Evolutionary conservation across 2,113 vertebrate species (phyloP), one percentile per base, ranked within the genome.

Genomic region (Lathamus discolor): DNA sequence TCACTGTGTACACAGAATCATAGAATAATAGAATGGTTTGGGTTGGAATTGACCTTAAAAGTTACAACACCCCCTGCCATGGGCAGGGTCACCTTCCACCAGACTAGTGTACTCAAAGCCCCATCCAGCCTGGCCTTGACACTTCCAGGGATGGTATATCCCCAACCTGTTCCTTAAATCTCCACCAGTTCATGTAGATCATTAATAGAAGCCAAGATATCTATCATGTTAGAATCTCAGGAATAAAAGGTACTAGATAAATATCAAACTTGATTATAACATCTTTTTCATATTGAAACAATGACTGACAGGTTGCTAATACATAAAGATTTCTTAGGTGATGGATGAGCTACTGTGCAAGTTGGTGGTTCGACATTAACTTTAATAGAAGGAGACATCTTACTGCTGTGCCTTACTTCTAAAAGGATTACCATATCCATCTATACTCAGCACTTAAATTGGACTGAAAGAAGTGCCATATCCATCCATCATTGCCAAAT

Each of bases 401-500:
- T 88, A 70, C n/a, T 74, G 69, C 93, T 69, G 28, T 37, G 37
- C 54, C 69, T 96, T 63, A 77, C 72, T 97, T 95, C 94, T 90
- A 89, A 97, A 96, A 95, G 68, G 88, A 96, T 95, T 89, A 87
- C 62, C 83, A 67, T 89, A 90, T 87, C 87, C 97, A 91, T 68
- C 90, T 92, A 88, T 90, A 91, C 62, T 96, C 88, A 80, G 76
- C 31, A 70, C 72, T 94, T 95, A 97, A 96, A 97, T 44, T 91
- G 86, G 37, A 95, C 83, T 59, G 77, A 94, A 96, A 77, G 61
- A 95, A 97, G 88, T 94, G 89, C 91, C 92, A 70, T 63, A 86
- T 75, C 52, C 87, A 94, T 94, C 86, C 88, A 91, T 95, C 97
- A 93, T 86, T 97, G 88, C 70, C 93, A 91, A 90, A 92, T 96